phyloP scores from a whole-genome alignment of 1,140 invertebrate species.

The Penaeus chinensis region DNA sequence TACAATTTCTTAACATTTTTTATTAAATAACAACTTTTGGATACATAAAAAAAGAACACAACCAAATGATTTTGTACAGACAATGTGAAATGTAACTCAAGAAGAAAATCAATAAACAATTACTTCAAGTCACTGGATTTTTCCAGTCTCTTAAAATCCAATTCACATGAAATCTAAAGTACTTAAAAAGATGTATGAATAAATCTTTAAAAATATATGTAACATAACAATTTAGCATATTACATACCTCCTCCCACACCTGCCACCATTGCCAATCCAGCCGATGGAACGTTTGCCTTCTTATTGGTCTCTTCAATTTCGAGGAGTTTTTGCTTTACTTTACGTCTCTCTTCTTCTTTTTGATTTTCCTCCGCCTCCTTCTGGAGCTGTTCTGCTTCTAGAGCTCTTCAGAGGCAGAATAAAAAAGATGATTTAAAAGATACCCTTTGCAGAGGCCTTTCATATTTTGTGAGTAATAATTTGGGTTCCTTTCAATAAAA shows the following conservation, averaged over 20 bases:
- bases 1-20: no score
- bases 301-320: conserved; percentile 47
- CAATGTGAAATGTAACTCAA: no score
- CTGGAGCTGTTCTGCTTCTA: conserved; percentile 47
- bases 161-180: no score
- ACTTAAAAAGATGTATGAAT: not conserved
- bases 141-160: no score
- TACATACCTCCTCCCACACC: conserved; percentile 43
- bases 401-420: conserved; percentile 30
- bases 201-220: not conserved
- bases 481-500: no score
- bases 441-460: no score
- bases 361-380: conserved; percentile 34
- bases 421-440: not conserved
- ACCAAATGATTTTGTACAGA: no score
- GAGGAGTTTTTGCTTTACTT: conserved; percentile 37
- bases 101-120: no score
- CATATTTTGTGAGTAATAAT: no score
- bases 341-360: conserved; percentile 35
- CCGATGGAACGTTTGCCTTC: conserved; percentile 19
- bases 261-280: conserved; percentile 33
- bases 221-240: not conserved
- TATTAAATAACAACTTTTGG: no score
- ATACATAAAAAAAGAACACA: no score
- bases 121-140: no score